Conservation (phyloP, 2,888 invertebrate species). For the Anodontia alba region DNA sequence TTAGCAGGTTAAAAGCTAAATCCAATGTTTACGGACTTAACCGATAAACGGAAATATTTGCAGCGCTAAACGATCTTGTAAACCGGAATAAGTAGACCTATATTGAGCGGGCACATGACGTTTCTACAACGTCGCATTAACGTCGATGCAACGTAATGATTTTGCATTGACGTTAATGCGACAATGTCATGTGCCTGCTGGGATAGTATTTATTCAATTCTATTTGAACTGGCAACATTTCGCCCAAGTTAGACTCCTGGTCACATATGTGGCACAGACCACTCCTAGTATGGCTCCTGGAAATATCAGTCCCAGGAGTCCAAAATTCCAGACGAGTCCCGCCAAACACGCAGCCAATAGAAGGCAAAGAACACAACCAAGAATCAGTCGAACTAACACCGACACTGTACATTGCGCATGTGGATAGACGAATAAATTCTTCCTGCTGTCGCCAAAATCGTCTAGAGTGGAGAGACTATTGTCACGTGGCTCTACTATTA, state of each 20-base stretch:
- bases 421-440: background rate
- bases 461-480: background rate
- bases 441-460: constrained; percentile 5
- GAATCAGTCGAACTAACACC: background rate
- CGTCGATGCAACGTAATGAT: too few species aligned
- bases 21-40: too few species aligned
- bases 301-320: background rate
- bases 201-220: too few species aligned
- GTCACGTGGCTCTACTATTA: background rate
- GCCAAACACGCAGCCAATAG: constrained; percentile 36
- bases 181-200: too few species aligned
- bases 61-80: too few species aligned
- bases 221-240: too few species aligned
- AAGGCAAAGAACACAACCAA: constrained; percentile 6
- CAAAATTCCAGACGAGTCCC: constrained; percentile 35
- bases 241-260: background rate
- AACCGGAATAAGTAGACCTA: too few species aligned
- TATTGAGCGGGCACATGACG: too few species aligned
- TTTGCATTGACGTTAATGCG: too few species aligned
- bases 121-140: too few species aligned
- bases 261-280: background rate
- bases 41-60: too few species aligned
- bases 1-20: too few species aligned
- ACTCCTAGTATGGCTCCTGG: background rate
- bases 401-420: background rate